These are phyloP conservation scores for Luperina testacea DNA, from an alignment of 2,888 invertebrate genomes.

Conservation along the genomic window DNA sequence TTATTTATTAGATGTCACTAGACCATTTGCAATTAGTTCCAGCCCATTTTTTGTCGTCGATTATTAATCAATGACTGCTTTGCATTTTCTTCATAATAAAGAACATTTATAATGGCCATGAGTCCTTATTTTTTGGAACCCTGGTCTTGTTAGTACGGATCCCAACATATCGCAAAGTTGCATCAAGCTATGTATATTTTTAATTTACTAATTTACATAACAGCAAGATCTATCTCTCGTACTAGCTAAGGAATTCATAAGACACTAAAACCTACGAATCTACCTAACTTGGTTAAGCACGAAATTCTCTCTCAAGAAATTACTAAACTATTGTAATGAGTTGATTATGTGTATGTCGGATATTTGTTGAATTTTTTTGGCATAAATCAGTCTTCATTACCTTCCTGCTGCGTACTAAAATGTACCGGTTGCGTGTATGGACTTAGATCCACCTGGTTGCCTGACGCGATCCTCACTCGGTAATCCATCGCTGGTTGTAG, in stretches of 20 bases:
- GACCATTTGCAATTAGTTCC: not conserved
- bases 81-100: not conserved
- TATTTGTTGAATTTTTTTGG: not conserved
- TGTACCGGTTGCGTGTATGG: conserved; percentile 84
- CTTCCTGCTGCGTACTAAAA: conserved; percentile 87
- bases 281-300: not conserved
- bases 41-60: not conserved
- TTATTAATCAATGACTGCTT: not conserved
- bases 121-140: too few species aligned
- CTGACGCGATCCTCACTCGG: conserved; percentile 82
- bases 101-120: not conserved
- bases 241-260: not conserved
- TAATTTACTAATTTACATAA: not conserved
- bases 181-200: not conserved
- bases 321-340: not conserved
- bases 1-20: not conserved
- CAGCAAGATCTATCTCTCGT: not conserved
- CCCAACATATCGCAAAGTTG: not conserved
- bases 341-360: not conserved
- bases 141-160: too few species aligned
- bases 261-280: not conserved
- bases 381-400: conserved; percentile 65
- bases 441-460: conserved; percentile 86
- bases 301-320: not conserved
- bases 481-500: conserved; percentile 85